Conservation (phyloP, 64 coral and sea anemone species). For the Acropora yongei region DNA sequence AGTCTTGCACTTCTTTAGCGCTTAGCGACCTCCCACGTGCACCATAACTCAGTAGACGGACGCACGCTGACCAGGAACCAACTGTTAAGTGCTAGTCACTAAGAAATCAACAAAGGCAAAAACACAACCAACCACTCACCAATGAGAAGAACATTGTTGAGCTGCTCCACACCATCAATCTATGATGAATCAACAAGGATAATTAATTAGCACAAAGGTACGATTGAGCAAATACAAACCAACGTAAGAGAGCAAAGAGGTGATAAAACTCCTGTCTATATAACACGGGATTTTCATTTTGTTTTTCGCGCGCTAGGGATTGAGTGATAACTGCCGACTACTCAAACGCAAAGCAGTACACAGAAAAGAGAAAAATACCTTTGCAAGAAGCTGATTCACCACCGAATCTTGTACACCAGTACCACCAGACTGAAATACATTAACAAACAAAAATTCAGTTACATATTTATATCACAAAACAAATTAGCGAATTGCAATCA, state of each 20-base stretch:
- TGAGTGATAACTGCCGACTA: no score
- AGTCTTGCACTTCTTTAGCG: no score
- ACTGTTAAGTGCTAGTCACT: no score
- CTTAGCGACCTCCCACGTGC: no score
- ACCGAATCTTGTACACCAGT: constrained; percentile 98
- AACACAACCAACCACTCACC: constrained; percentile 57
- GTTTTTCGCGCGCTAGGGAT: no score
- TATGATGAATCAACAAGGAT: constrained; percentile 8
- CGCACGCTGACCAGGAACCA: no score
- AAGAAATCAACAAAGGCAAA: no score
- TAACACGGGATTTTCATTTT: no score
- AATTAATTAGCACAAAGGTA: neutral
- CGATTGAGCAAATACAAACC: neutral
- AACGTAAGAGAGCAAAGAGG: no score
- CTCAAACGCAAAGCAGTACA: no score
- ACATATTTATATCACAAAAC: neutral
- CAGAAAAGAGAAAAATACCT: constrained; percentile 34
- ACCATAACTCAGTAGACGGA: no score
- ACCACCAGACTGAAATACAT: constrained; percentile 72
- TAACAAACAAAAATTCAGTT: neutral
- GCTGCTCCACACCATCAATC: constrained; percentile 99
- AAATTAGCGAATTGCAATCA: neutral
- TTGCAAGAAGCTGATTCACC: constrained; percentile 94
- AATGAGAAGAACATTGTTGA: constrained; percentile 96
- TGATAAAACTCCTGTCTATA: no score